phyloP scores from a whole-genome alignment of 2,797 vertebrate genomes.

The Chlorospingus flavigularis region DNA sequence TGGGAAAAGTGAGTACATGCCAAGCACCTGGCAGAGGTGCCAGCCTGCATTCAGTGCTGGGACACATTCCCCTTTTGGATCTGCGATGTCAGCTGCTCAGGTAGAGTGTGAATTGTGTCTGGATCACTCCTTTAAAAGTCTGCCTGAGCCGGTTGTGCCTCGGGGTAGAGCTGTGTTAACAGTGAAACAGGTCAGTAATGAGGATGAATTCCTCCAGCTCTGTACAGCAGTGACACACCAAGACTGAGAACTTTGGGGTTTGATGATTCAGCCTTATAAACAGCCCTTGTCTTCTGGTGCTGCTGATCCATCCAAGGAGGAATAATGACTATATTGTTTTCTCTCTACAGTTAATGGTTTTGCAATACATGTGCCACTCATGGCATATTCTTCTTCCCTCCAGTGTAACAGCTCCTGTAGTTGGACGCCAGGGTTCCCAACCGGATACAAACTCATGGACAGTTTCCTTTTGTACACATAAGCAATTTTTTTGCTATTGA shows the following conservation, averaged over 20 bases:
- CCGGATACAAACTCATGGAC: background rate
- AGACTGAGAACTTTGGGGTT: background rate
- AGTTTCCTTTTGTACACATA: background rate
- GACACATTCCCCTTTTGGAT: background rate
- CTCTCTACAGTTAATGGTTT: background rate
- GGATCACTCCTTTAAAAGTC: background rate
- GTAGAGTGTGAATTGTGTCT: background rate
- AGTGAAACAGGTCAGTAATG: background rate
- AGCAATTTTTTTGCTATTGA: background rate
- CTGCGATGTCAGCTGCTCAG: background rate
- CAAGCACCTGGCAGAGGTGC: background rate
- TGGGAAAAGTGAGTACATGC: background rate
- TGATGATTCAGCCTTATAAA: background rate
- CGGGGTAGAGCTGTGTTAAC: background rate
- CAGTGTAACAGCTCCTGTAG: background rate
- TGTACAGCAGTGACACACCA: background rate
- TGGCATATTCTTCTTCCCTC: background rate
- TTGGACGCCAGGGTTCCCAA: background rate
- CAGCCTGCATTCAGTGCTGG: background rate
- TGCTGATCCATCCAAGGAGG: background rate
- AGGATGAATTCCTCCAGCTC: background rate
- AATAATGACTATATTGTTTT: background rate
- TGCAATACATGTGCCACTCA: background rate
- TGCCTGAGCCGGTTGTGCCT: background rate
- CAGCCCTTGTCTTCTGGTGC: background rate